Percentiles rank a stretch among this genome's conserved stretches.
phyloP scores from a whole-genome alignment of 2,113 vertebrate genomes.

The Tupaia chinensis region DNA sequence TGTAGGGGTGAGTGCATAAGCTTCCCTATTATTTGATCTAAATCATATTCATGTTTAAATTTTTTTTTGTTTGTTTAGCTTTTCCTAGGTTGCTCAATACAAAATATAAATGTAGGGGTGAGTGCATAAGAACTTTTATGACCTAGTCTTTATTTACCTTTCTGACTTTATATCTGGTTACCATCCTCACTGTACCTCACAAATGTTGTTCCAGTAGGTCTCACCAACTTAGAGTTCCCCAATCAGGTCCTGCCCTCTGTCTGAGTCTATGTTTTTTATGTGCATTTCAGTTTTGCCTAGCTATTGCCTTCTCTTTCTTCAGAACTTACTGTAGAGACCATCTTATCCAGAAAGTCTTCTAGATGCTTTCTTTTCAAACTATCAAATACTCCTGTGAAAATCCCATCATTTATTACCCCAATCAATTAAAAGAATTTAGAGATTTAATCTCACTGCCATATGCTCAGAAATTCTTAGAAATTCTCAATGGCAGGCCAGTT shows the following conservation, averaged over 20 bases:
- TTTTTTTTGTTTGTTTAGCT: neutral
- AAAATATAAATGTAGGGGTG: neutral
- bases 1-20: rapidly evolving
- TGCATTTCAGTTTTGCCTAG: neutral
- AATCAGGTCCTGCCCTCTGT: neutral
- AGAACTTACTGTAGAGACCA: neutral
- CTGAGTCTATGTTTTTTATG: neutral
- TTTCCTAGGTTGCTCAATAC: neutral
- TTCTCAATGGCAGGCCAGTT: neutral
- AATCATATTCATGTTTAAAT: neutral
- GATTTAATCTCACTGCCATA: neutral
- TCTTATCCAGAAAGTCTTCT: neutral
- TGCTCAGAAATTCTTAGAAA: conserved; percentile 34
- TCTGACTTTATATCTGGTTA: neutral
- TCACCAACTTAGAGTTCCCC: neutral
- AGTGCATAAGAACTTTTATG: rapidly evolving
- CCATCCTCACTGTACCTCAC: neutral
- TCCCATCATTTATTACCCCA: neutral
- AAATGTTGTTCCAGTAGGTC: neutral
- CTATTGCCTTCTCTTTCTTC: neutral
- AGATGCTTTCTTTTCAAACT: neutral
- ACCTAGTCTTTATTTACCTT: neutral
- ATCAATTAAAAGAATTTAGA: conserved; percentile 5
- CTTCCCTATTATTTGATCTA: neutral
- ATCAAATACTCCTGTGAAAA: conserved; percentile 1